Percentiles rank a stretch among this genome's conserved stretches.
Conservation (phyloP, 2,888 invertebrate genomes). For the Tenthredo mesomela region DNA sequence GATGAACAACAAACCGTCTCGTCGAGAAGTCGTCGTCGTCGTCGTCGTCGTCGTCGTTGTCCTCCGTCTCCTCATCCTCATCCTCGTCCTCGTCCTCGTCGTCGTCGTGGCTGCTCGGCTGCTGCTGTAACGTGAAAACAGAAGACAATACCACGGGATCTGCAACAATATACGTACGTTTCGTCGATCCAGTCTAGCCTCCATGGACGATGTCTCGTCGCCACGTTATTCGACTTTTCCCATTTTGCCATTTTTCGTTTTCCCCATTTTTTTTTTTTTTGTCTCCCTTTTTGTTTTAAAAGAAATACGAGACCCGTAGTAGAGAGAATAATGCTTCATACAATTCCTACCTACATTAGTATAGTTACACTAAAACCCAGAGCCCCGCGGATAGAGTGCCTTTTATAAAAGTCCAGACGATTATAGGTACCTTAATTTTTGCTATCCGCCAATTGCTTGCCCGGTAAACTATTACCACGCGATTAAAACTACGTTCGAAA, state of each 20-base stretch:
- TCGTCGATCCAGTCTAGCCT: conserved; percentile 13
- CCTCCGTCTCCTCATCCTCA: not conserved
- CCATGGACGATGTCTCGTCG: not conserved
- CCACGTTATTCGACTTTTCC: conserved; percentile 7
- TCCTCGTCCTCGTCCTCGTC: not conserved
- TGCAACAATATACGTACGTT: conserved; percentile 26
- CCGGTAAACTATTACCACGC: not conserved
- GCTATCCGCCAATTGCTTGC: not conserved
- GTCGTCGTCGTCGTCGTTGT: not conserved
- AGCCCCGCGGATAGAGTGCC: not conserved
- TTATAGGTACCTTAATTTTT: not conserved
- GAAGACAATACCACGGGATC: conserved; percentile 7
- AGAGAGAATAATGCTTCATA: conserved; percentile 12
- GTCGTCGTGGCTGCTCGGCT: not conserved
- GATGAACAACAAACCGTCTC: conserved; percentile 19
- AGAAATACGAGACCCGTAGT: not conserved
- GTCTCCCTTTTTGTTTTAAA: not conserved
- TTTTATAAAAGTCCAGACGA: not conserved
- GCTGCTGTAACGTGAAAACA: not conserved
- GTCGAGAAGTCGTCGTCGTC: not conserved
- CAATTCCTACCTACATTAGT: not conserved
- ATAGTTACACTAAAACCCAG: not conserved
- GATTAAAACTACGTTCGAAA: not conserved
- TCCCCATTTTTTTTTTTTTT: not conserved
- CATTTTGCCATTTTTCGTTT: conserved; percentile 2